Base-by-base conservation (phyloP, 1,140 invertebrate species). In the Drosophila baimaii region DNA sequence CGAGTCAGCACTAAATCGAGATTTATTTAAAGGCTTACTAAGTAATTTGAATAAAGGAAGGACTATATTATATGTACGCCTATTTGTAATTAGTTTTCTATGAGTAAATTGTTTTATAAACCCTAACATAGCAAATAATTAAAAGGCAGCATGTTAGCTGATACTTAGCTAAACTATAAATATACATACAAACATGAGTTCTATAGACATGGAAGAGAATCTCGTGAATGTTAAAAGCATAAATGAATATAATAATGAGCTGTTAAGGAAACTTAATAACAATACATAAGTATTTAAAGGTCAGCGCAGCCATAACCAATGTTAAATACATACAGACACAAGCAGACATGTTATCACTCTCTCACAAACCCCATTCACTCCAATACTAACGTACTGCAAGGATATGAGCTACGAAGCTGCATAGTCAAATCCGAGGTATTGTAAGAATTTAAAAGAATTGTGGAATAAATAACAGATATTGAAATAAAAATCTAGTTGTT, bases 51-150 rank as follows among this genome's bases (percentile, higher is more conserved):
- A 43, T 7, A 39, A 65, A 55, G 9, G 21, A 21, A 39, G 43
- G 49, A 55, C 55, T 69, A 62, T 77, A 47, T 72, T 51, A 65
- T 66, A 61, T 79, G 68, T 68, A 72, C 65, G 56, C 68, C 75
- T 89, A 81, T 58, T 86, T 90, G 78, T 90, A 85, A 90, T 90
- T 90, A 90, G 88, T 90, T 90, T 90, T 90, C 77, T 90, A 90
- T 81, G 57, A 75, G 47, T 39, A 72, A 70, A 83, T 84, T 89
- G 77, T 89, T 89, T 89, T 78, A 68, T 88, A 88, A 74, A 73
- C 56, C 65, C 58, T 43, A 70, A 61, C 35, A 57, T 77, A 76
- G 58, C 63, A 73, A 63, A 41, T 56, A 70, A 62, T 84, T 33
- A 31, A 65, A 62, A 70, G 49, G 79, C 61, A 39, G 51, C 65